These are phyloP conservation scores for Ennomos fuscantarius DNA, from an alignment of 2,888 invertebrate genomes.

Conservation along the genomic window DNA sequence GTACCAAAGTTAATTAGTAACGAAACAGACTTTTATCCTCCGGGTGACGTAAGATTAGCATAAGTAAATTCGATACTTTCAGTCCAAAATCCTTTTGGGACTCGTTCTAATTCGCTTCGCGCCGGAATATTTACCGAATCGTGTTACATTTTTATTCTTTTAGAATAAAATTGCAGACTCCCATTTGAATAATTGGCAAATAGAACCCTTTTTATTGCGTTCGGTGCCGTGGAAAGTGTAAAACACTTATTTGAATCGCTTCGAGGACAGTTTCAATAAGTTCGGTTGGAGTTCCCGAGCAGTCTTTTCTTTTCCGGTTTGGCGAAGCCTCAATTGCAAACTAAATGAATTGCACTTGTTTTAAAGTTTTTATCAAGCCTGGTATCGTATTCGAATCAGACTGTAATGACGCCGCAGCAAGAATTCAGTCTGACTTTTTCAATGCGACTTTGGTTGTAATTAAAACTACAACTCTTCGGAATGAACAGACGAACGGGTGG, in stretches of 20 bases:
- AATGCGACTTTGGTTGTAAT: slow-evolving; percentile 66
- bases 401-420: slow-evolving; percentile 64
- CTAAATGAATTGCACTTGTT: slow-evolving; percentile 74
- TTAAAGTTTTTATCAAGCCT: slow-evolving; percentile 66
- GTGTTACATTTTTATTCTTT: slow-evolving; percentile 62
- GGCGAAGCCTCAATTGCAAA: slow-evolving; percentile 63
- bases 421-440: slow-evolving; percentile 49
- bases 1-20: slow-evolving; percentile 59
- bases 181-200: slow-evolving; percentile 67
- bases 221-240: slow-evolving; percentile 48
- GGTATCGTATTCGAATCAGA: slow-evolving; percentile 63
- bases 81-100: slow-evolving; percentile 57
- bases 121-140: slow-evolving; percentile 62
- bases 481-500: slow-evolving; percentile 48
- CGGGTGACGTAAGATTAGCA: slow-evolving; percentile 75
- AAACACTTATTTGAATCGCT: slow-evolving; percentile 56
- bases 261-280: slow-evolving; percentile 51
- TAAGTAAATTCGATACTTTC: slow-evolving; percentile 75
- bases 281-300: slow-evolving; percentile 45
- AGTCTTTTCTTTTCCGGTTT: slow-evolving; percentile 56
- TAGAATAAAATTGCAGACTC: slow-evolving; percentile 56
- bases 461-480: slow-evolving; percentile 62
- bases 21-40: slow-evolving; percentile 65
- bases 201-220: slow-evolving; percentile 54
- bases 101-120: slow-evolving; percentile 63